phyloP scores from a whole-genome alignment of 1,140 invertebrate genomes.

The Meteorus sp. region DNA sequence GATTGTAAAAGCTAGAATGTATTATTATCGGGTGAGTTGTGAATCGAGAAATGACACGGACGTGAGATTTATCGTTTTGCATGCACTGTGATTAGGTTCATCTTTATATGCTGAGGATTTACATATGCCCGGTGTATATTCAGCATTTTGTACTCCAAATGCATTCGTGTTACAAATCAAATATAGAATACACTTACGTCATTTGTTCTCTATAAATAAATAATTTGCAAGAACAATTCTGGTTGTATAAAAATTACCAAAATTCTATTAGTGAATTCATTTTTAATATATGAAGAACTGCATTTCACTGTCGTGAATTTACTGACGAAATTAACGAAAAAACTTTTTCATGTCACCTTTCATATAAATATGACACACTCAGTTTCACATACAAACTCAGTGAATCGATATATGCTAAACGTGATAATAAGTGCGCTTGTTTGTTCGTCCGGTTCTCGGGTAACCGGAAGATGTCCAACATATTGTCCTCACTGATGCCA shows the following conservation, averaged over 20 bases:
- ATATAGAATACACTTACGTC: not conserved
- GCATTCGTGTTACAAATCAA: too few species aligned
- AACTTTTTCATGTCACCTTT: too few species aligned
- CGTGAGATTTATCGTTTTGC: constrained; percentile 43
- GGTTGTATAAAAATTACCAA: too few species aligned
- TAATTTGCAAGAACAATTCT: too few species aligned
- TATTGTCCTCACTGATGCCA: too few species aligned
- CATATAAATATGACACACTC: too few species aligned
- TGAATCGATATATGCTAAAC: constrained; percentile 20
- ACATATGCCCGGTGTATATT: constrained; percentile 21
- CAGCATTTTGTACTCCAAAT: too few species aligned
- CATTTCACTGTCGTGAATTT: too few species aligned
- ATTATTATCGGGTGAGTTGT: constrained; percentile 54
- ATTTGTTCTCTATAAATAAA: constrained; percentile 4
- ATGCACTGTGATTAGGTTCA: constrained; percentile 48
- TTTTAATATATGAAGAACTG: too few species aligned
- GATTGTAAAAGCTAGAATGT: constrained; percentile 35
- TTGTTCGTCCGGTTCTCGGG: constrained; percentile 30
- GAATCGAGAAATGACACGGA: constrained; percentile 48
- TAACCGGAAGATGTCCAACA: constrained; percentile 49
- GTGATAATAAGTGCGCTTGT: constrained; percentile 30
- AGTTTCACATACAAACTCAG: not conserved
- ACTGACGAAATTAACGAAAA: too few species aligned
- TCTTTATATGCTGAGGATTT: constrained; percentile 33
- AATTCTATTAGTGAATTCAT: too few species aligned